A percentile compares a stretch with the other conserved stretches of the same genome.
Evolutionary conservation across 2,888 invertebrate species (phyloP).

Genomic region (Eupithecia exiguata): DNA sequence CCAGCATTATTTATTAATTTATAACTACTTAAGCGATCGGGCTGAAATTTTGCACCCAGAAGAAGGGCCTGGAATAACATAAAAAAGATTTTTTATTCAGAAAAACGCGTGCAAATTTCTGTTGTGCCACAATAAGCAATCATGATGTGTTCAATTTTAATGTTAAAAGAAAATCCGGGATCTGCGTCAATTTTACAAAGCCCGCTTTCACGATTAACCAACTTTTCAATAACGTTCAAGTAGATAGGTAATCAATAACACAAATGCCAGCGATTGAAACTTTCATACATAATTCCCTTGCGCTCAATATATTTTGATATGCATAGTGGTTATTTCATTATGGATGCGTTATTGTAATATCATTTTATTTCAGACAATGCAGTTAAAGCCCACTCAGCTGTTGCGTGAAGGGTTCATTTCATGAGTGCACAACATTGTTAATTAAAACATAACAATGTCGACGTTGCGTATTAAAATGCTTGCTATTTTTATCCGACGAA

Average conservation of each 20-base stretch:
- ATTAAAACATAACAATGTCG: slow-evolving; percentile 24
- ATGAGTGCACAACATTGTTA: slow-evolving; percentile 26
- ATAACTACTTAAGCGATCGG: too few relatives aligned
- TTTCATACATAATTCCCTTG: background rate
- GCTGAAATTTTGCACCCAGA: too few relatives aligned
- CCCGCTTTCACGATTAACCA: background rate
- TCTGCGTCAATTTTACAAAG: background rate
- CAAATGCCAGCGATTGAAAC: background rate
- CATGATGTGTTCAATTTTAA: too few relatives aligned
- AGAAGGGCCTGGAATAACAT: too few relatives aligned
- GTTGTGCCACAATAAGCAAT: too few relatives aligned
- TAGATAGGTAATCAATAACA: too few relatives aligned
- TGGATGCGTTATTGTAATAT: background rate
- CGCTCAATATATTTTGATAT: background rate
- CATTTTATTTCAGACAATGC: background rate
- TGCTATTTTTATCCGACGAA: background rate
- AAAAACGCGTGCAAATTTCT: too few relatives aligned
- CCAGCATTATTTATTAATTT: too few relatives aligned
- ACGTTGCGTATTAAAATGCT: background rate
- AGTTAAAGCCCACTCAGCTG: slow-evolving; percentile 1
- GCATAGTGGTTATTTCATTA: slow-evolving; percentile 1
- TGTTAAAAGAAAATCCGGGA: too few relatives aligned
- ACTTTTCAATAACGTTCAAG: background rate
- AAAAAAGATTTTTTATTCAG: too few relatives aligned
- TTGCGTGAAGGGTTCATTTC: slow-evolving; percentile 17